Evolutionary conservation across 2,797 vertebrate species (phyloP).

Genomic region (Erpetoichthys calabaricus): DNA sequence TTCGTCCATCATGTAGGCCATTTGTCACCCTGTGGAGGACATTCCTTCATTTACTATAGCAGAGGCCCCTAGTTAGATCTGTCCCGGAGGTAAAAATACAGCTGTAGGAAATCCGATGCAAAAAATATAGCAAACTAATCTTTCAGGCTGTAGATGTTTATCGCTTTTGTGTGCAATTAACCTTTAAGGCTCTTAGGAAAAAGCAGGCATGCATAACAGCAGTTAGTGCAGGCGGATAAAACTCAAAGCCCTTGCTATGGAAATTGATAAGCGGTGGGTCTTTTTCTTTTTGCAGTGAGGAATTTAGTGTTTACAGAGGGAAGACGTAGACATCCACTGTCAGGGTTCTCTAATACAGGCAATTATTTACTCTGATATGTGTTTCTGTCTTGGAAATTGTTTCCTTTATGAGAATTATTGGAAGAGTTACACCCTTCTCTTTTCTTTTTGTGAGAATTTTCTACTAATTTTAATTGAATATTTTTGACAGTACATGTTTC

Average conservation of each 20-base stretch:
- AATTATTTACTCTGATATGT: no score
- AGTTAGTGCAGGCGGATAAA: constrained; percentile 12
- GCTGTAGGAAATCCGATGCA: constrained; percentile 21
- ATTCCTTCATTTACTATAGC: constrained; percentile 14
- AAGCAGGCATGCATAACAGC: constrained; percentile 18
- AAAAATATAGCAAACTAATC: constrained; percentile 24
- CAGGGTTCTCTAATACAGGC: no score
- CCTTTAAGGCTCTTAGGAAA: constrained; percentile 10
- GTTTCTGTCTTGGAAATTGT: no score
- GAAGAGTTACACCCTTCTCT: no score
- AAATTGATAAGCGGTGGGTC: constrained; percentile 1
- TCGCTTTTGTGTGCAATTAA: constrained; percentile 14
- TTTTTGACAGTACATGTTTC: no score
- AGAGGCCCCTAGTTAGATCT: constrained; percentile 6
- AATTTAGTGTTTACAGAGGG: constrained; percentile 1
- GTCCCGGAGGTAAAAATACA: constrained; percentile 19
- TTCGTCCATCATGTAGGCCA: constrained; percentile 7
- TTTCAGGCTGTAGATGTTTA: constrained; percentile 16
- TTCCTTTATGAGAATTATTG: no score
- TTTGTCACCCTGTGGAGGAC: constrained; percentile 8
- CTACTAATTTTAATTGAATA: no score
- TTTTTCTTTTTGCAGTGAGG: constrained; percentile 18
- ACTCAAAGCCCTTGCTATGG: constrained; percentile 13
- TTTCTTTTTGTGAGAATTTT: no score
- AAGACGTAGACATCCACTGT: no score